Percentiles rank a stretch among this genome's conserved stretches.
Evolutionary conservation across 2,888 invertebrate species (phyloP).

Genomic region (Tiphia femorata): DNA sequence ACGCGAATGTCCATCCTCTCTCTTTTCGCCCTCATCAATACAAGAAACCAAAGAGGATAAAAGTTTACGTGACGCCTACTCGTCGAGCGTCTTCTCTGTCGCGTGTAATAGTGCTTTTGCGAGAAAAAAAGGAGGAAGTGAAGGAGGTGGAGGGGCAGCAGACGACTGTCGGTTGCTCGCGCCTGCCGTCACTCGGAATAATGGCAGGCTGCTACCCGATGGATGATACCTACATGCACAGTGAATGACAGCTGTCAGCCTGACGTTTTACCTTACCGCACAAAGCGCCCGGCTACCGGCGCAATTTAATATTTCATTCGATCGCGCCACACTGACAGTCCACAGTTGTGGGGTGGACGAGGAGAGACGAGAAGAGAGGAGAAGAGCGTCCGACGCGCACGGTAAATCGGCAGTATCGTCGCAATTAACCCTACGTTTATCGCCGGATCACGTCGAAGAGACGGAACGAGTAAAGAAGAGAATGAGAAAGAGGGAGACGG

Average conservation of each 20-base stretch:
- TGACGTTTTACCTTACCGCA: constrained; percentile 7
- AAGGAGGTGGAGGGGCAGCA: not conserved
- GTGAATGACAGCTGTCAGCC: constrained; percentile 43
- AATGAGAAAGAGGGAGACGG: constrained; percentile 10
- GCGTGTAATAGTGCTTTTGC: not conserved
- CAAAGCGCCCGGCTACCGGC: constrained; percentile 4
- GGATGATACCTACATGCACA: constrained; percentile 25
- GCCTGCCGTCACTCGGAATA: constrained; percentile 19
- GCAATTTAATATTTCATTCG: constrained; percentile 14
- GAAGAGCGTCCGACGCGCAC: not conserved
- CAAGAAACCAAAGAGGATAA: too few relatives aligned
- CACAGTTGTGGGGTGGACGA: too few relatives aligned
- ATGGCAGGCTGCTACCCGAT: constrained; percentile 18
- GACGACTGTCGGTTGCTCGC: not conserved
- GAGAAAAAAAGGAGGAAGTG: not conserved
- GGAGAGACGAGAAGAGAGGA: not conserved
- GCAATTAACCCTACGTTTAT: too few relatives aligned
- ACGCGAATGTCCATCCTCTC: not conserved
- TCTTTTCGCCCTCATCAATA: not conserved
- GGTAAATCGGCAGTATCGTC: too few relatives aligned
- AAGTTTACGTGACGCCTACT: too few relatives aligned
- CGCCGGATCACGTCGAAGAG: not conserved
- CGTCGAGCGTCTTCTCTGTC: not conserved
- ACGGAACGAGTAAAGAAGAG: constrained; percentile 1
- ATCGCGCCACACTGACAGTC: too few relatives aligned